Conservation (phyloP, 2,113 vertebrate species). For the Antennarius striatus region DNA sequence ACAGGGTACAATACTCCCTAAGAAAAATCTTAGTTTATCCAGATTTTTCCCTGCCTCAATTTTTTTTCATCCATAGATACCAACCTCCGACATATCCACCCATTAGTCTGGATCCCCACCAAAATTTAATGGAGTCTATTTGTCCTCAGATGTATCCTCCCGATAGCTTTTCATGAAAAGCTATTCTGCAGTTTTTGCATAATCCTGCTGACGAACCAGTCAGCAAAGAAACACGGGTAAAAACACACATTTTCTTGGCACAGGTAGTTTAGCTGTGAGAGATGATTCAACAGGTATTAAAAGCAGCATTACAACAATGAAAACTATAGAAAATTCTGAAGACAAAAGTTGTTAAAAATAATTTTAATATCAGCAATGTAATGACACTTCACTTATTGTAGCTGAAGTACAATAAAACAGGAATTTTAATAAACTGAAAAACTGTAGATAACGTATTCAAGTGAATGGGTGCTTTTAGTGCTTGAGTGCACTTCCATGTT, state of each 20-base stretch:
- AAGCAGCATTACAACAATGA: not conserved
- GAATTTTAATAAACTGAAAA: conserved; percentile 21
- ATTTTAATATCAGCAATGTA: conserved; percentile 62
- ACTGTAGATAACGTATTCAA: conserved; percentile 3
- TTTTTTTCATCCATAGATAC: no score
- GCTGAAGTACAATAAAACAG: conserved; percentile 41
- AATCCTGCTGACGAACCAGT: no score
- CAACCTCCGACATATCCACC: no score
- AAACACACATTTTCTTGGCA: no score
- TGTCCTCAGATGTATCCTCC: no score
- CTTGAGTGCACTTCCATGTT: conserved; percentile 9
- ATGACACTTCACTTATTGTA: conserved; percentile 46
- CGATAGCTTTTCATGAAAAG: no score
- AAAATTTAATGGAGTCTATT: no score
- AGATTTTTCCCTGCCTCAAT: no score
- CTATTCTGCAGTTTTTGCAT: no score
- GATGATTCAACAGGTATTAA: not conserved
- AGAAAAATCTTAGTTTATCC: no score
- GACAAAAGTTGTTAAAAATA: conserved; percentile 56
- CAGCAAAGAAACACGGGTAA: no score
- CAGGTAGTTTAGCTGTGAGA: not conserved
- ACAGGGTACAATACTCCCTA: conserved; percentile 20
- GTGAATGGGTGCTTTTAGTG: conserved; percentile 9
- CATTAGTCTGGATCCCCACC: no score
- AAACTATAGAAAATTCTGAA: not conserved